phyloP scores from a whole-genome alignment of 2,888 invertebrate species.

The Orgyia antiqua region DNA sequence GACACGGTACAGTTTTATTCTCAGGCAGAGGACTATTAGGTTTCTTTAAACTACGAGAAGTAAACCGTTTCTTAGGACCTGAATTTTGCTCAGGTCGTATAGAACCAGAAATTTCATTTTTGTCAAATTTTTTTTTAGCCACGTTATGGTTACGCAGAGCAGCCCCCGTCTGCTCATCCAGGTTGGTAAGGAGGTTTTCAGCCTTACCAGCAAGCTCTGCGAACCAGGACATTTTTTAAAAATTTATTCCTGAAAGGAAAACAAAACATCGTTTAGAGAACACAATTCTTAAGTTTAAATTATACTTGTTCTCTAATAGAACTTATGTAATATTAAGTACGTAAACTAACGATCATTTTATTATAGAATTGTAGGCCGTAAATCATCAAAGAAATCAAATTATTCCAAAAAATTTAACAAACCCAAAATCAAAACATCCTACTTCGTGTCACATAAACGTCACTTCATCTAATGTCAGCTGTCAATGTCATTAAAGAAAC shows the following conservation, averaged over 20 bases:
- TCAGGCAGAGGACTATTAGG: neutral
- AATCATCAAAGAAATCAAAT: too few species aligned
- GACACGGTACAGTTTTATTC: slow-evolving; percentile 4
- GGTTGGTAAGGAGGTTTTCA: slow-evolving; percentile 84
- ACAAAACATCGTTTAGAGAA: neutral
- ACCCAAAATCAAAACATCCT: slow-evolving; percentile 23
- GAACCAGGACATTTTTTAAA: slow-evolving; percentile 83
- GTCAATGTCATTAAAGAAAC: too few species aligned
- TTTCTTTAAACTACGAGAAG: slow-evolving; percentile 27
- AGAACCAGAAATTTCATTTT: slow-evolving; percentile 19
- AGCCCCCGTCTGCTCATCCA: slow-evolving; percentile 85
- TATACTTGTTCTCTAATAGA: too few species aligned
- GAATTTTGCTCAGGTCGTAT: slow-evolving; percentile 29
- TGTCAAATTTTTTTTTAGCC: slow-evolving; percentile 39
- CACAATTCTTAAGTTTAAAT: neutral
- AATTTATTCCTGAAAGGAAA: slow-evolving; percentile 28
- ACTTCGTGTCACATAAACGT: slow-evolving; percentile 28
- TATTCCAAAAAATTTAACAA: too few species aligned
- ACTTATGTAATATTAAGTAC: neutral
- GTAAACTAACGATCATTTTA: neutral
- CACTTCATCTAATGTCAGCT: neutral
- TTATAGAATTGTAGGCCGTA: too few species aligned
- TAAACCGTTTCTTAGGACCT: slow-evolving; percentile 34
- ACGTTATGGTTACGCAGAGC: slow-evolving; percentile 71
- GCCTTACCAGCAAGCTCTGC: slow-evolving; percentile 85